phyloP scores from a whole-genome alignment of 1,140 invertebrate species.

The Aculops lycopersici region DNA sequence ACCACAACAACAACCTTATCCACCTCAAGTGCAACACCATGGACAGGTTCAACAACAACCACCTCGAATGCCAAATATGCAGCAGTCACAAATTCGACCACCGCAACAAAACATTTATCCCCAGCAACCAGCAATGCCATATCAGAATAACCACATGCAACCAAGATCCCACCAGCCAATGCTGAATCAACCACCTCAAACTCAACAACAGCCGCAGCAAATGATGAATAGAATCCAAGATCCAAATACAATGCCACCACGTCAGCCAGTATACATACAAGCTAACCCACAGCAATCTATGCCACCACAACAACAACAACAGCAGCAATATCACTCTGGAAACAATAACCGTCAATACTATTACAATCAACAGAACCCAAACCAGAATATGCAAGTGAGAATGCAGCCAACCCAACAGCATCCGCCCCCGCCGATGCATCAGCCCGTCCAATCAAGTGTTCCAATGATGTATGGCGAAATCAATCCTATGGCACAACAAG shows the following conservation, averaged over 20 bases:
- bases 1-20: constrained; percentile 14
- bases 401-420: too few relatives aligned
- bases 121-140: constrained; percentile 6
- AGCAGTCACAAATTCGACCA: constrained; percentile 1
- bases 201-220: constrained; percentile 8
- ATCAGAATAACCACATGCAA: constrained; percentile 10
- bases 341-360: not conserved
- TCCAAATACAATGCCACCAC: constrained; percentile 10
- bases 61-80: not conserved
- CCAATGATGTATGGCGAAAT: too few relatives aligned
- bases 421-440: too few relatives aligned
- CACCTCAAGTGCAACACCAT: not conserved
- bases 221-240: too few relatives aligned
- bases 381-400: too few relatives aligned
- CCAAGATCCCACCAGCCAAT: constrained; percentile 5
- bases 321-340: constrained; percentile 5
- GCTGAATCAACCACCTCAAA: not conserved
- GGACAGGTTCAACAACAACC: not conserved
- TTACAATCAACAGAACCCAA: not conserved
- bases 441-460: too few relatives aligned
- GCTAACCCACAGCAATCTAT: constrained; percentile 7
- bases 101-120: not conserved
- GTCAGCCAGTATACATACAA: constrained; percentile 8
- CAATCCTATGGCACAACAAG: too few relatives aligned
- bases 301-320: constrained; percentile 13